Conservation (phyloP, 2,888 invertebrate genomes). For the Nowickia ferox region DNA sequence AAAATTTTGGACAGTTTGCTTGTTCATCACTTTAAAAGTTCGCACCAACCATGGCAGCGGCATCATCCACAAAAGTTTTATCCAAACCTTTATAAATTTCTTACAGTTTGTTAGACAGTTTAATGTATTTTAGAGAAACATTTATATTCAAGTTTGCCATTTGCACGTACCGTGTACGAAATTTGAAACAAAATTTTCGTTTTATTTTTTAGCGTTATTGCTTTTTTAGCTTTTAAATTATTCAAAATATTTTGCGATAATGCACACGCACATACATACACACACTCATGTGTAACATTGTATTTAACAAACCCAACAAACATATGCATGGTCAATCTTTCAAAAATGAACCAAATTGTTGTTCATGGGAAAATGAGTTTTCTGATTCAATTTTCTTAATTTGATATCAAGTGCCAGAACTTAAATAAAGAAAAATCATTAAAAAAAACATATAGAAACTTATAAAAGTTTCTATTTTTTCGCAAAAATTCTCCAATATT, state of each 20-base stretch:
- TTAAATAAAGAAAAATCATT: too few relatives aligned
- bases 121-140: slow-evolving; percentile 53
- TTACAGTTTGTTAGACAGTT: slow-evolving; percentile 53
- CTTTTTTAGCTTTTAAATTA: slow-evolving; percentile 70
- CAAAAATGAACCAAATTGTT: too few relatives aligned
- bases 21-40: slow-evolving; percentile 71
- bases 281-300: slow-evolving; percentile 10
- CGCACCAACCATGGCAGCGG: slow-evolving; percentile 27
- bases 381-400: too few relatives aligned
- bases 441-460: too few relatives aligned
- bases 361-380: too few relatives aligned
- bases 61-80: slow-evolving; percentile 15
- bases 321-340: not conserved
- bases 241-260: slow-evolving; percentile 69
- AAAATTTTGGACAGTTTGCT: slow-evolving; percentile 70
- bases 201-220: slow-evolving; percentile 69
- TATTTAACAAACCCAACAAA: not conserved
- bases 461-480: too few relatives aligned
- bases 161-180: slow-evolving; percentile 65
- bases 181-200: slow-evolving; percentile 60
- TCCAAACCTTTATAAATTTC: slow-evolving; percentile 55
- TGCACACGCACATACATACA: not conserved
- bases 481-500: too few relatives aligned
- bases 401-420: too few relatives aligned
- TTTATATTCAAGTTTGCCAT: slow-evolving; percentile 66